Conservation (phyloP, 2,113 vertebrate species). For the Caranx melampygus region DNA sequence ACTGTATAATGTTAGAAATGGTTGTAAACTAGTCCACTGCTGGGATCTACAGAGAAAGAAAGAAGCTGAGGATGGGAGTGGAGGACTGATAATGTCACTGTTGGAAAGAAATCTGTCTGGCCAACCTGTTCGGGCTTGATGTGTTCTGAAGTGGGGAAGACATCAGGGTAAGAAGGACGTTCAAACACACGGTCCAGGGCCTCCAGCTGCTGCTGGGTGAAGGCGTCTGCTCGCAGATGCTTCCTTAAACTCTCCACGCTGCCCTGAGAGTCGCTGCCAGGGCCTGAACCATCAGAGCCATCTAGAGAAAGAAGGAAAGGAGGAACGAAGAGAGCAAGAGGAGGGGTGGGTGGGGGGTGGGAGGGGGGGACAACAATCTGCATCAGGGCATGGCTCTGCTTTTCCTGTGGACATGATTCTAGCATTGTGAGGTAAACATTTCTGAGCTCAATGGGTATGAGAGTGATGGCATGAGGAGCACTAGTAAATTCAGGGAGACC, state of each 20-base stretch:
- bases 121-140: constrained; percentile 97
- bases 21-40: constrained; percentile 1
- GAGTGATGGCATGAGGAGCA: constrained; percentile 50
- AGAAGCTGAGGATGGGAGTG: background rate
- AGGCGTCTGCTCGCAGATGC: constrained; percentile 98
- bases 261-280: constrained; percentile 98
- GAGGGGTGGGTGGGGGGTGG: background rate
- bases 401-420: constrained; percentile 39
- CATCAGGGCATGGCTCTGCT: constrained; percentile 43
- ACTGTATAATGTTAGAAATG: constrained; percentile 21
- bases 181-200: constrained; percentile 98
- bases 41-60: background rate
- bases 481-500: constrained; percentile 59
- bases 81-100: background rate
- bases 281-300: constrained; percentile 97
- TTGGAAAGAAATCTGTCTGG: constrained; percentile 18
- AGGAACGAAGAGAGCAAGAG: background rate
- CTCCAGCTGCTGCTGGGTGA: constrained; percentile 98
- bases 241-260: constrained; percentile 99
- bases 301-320: constrained; percentile 79
- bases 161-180: constrained; percentile 96
- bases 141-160: constrained; percentile 95
- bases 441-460: constrained; percentile 38
- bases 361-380: constrained; percentile 28
- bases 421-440: constrained; percentile 37